phyloP scores from a whole-genome alignment of 2,888 invertebrate species.

The Caenorhabditis panamensis region DNA sequence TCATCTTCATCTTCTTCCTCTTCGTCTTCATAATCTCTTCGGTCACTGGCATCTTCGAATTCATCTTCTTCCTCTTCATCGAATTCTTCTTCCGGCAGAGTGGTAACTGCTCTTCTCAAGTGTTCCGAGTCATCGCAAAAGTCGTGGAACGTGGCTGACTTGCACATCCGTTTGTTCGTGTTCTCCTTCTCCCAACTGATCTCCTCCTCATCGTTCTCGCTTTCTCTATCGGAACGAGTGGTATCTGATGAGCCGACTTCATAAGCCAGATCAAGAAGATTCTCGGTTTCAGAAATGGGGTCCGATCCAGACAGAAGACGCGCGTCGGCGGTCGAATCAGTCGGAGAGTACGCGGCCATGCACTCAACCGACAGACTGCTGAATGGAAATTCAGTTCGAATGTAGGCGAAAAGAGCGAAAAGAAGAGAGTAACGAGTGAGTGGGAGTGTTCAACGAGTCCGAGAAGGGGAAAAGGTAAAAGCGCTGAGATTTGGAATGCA shows the following conservation, averaged over 20 bases:
- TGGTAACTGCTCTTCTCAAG: slow-evolving; percentile 35
- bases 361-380: slow-evolving; percentile 39
- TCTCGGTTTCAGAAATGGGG: slow-evolving; percentile 57
- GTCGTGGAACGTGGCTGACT: slow-evolving; percentile 63
- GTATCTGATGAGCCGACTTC: slow-evolving; percentile 46
- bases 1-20: slow-evolving; percentile 53
- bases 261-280: slow-evolving; percentile 54
- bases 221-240: slow-evolving; percentile 43
- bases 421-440: slow-evolving; percentile 5
- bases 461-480: neutral
- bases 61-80: slow-evolving; percentile 60
- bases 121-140: slow-evolving; percentile 59
- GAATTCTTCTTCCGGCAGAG: slow-evolving; percentile 44
- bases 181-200: slow-evolving; percentile 42
- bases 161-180: slow-evolving; percentile 49
- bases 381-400: slow-evolving; percentile 8
- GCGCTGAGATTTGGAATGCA: slow-evolving; percentile 53
- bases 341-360: slow-evolving; percentile 57
- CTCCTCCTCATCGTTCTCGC: slow-evolving; percentile 49
- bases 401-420: neutral
- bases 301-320: slow-evolving; percentile 52
- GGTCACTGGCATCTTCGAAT: slow-evolving; percentile 52
- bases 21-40: slow-evolving; percentile 42
- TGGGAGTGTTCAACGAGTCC: neutral
- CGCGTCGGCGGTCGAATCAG: slow-evolving; percentile 57